Percentiles rank a stretch among this genome's conserved stretches.
These are phyloP conservation scores for Idaea straminata DNA, from an alignment of 2,888 invertebrate genomes.

Conservation along the genomic window DNA sequence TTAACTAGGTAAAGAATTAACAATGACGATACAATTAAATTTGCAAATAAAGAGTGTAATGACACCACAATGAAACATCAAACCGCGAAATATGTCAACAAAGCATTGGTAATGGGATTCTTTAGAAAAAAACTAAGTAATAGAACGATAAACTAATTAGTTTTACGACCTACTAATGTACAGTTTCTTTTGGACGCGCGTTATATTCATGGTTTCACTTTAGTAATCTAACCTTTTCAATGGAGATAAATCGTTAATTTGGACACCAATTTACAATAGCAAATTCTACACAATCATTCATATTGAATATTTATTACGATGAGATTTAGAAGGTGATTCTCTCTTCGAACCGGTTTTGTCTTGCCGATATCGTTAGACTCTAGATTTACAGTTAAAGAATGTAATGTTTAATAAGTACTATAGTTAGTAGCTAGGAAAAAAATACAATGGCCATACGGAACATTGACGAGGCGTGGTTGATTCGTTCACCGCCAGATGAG, in stretches of 20 bases:
- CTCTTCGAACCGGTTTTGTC: conserved; percentile 4
- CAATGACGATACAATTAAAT: background rate
- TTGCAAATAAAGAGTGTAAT: background rate
- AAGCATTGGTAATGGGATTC: conserved; percentile 18
- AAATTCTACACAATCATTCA: conserved; percentile 21
- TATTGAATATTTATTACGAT: conserved; percentile 17
- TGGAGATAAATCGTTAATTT: conserved; percentile 20
- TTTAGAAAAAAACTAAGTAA: conserved; percentile 19
- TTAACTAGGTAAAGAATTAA: background rate
- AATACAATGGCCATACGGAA: conserved; percentile 43
- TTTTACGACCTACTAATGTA: conserved; percentile 29
- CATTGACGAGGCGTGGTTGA: conserved; percentile 50
- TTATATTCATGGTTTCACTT: conserved; percentile 28
- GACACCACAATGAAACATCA: background rate
- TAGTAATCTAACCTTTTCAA: conserved; percentile 33
- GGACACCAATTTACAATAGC: conserved; percentile 18
- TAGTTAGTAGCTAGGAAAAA: conserved; percentile 38
- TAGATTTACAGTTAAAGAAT: conserved; percentile 35
- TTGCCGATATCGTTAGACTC: conserved; percentile 13
- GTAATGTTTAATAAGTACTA: conserved; percentile 27
- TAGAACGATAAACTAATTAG: conserved; percentile 23
- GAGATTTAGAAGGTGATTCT: conserved; percentile 10
- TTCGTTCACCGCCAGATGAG: conserved; percentile 52
- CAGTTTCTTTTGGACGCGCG: conserved; percentile 36
- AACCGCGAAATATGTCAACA: conserved; percentile 5